These are phyloP conservation scores for Neuroterus valhalla DNA, from an alignment of 1,140 invertebrate species.

Conservation along the genomic window DNA sequence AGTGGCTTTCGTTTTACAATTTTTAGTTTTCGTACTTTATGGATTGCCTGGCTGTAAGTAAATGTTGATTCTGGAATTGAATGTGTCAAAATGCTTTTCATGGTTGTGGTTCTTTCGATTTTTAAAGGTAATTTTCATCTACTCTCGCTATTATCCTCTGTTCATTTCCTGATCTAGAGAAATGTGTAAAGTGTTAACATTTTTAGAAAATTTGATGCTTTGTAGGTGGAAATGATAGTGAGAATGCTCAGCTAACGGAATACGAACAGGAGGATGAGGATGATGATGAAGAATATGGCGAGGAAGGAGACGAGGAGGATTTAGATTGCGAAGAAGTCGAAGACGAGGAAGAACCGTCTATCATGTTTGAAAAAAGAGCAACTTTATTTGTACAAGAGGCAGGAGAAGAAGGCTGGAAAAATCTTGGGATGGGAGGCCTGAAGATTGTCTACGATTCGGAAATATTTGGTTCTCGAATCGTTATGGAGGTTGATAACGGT, in stretches of 20 bases:
- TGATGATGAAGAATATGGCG: constrained; percentile 61
- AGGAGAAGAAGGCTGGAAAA: constrained; percentile 54
- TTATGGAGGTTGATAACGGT: constrained; percentile 67
- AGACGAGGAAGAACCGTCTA: constrained; percentile 65
- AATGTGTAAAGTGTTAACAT: not conserved
- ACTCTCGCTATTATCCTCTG: not conserved
- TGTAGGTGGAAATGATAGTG: constrained; percentile 40
- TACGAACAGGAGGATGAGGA: constrained; percentile 58
- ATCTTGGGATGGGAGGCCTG: constrained; percentile 70
- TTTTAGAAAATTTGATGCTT: constrained; percentile 13
- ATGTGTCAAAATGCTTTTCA: too few relatives aligned
- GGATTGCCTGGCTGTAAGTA: too few relatives aligned
- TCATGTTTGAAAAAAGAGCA: constrained; percentile 71
- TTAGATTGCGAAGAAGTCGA: constrained; percentile 40
- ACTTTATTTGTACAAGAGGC: constrained; percentile 48
- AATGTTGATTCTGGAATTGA: too few relatives aligned
- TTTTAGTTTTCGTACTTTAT: too few relatives aligned
- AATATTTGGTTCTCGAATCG: constrained; percentile 71
- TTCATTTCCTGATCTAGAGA: constrained; percentile 9
- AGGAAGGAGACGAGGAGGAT: constrained; percentile 66
- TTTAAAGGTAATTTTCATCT: constrained; percentile 4
- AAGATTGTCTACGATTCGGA: constrained; percentile 76
- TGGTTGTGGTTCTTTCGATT: too few relatives aligned
- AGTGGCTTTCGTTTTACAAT: too few relatives aligned
- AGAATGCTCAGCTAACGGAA: constrained; percentile 61